phyloP scores from a whole-genome alignment of 1,140 invertebrate species.

The Trialeurodes vaporariorum region DNA sequence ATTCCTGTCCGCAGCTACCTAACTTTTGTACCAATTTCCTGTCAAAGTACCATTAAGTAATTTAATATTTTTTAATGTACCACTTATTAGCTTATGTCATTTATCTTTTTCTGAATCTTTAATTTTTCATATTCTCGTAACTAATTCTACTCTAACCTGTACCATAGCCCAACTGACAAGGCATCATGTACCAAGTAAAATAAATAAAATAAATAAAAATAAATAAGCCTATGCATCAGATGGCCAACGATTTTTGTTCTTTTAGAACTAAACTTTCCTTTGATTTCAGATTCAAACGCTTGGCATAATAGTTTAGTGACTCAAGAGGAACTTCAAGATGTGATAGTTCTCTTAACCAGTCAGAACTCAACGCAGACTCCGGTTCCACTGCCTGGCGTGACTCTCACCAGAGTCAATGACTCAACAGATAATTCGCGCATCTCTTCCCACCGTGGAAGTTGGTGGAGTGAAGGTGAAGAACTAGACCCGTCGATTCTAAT shows the following conservation, averaged over 20 bases:
- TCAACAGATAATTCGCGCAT: conserved; percentile 10
- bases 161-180: no score
- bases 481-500: conserved; percentile 16
- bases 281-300: conserved; percentile 37
- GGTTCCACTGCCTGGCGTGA: conserved; percentile 12
- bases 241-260: not conserved
- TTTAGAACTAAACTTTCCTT: conserved; percentile 8
- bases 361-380: conserved; percentile 17
- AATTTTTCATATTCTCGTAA: no score
- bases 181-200: no score
- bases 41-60: no score
- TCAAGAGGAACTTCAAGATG: conserved; percentile 52
- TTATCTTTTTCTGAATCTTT: no score
- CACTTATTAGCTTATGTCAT: no score
- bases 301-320: conserved; percentile 43
- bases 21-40: no score
- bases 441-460: conserved; percentile 19
- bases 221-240: no score
- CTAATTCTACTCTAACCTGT: no score
- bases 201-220: no score
- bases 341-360: conserved; percentile 49
- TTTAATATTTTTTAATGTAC: no score
- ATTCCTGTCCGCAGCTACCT: no score
- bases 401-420: conserved; percentile 14
- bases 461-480: conserved; percentile 23